Base-by-base conservation (phyloP, 2,888 invertebrate genomes). In the Choristoneura rosaceana region DNA sequence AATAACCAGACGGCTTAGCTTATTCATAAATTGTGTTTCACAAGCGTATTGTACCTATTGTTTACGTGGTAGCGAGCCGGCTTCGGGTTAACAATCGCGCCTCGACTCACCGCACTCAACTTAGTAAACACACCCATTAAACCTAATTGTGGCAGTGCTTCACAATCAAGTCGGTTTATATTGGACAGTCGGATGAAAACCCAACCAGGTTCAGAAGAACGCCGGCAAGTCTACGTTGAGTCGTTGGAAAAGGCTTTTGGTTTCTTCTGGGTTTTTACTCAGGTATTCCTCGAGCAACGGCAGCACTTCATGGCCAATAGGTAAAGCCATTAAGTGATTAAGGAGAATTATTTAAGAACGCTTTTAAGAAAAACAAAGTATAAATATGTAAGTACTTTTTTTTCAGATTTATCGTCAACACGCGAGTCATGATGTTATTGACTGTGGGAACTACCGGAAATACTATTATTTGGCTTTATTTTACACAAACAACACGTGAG, bases 221-320 rank as follows among this genome's bases (percentile, higher is more conserved):
- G 8, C n/a, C 12, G 14, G 14, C 33, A 38, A 33, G 17, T 5
- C 47, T 15, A n/a, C 8, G 4, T n/a, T 38, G 10, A 14, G 17
- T 50, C 41, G 5, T 25, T 9, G 17, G 25, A 12, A 33, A 33
- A 17, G 64, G 17, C 70, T 68, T 70, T 69, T 69, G 34, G 70
- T 73, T 69, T 70, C 5, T 59, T 65, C 38, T 47, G 61, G 59
- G 55, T 76, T 59, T 9, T 25, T 52, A 59, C 70, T 69, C 52
- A 63, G 55, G 68, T 73, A 73, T 73, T 73, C 73, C 58, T 43
- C 55, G 17, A 64, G 71, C 74, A 74, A 74, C 69, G 73, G 17
- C 70, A 65, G 14, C 71, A 64, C 45, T 73, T 65, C 74, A 70
- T 67, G 71, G 71, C 33, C 74, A 69, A 73, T 74, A 25, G 25